Evolutionary conservation across 2,797 vertebrate genomes (phyloP).

Genomic region (Anguilla anguilla): DNA sequence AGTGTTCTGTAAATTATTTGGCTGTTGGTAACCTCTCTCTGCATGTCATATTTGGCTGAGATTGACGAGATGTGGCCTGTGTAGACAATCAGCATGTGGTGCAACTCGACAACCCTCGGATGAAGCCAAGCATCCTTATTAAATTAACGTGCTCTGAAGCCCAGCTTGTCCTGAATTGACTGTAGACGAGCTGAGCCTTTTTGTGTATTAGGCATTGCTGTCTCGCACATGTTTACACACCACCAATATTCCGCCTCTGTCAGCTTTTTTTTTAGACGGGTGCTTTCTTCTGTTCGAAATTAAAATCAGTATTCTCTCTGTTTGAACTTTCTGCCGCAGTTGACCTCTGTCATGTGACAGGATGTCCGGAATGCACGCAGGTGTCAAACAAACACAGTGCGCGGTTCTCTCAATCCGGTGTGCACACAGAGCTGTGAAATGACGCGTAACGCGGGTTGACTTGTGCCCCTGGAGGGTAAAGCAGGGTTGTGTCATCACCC

Average conservation of each 20-base stretch:
- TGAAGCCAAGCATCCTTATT: conserved; percentile 14
- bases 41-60: not conserved
- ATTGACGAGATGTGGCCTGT: not conserved
- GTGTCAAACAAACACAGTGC: not conserved
- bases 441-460: not conserved
- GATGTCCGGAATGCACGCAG: not conserved
- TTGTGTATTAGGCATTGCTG: conserved; percentile 1
- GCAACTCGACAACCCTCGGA: conserved; percentile 30
- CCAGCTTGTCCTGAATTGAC: conserved; percentile 15
- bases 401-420: conserved; percentile 16
- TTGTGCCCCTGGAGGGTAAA: conserved; percentile 13
- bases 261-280: conserved; percentile 35
- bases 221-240: conserved; percentile 31
- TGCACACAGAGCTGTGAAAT: conserved; percentile 31
- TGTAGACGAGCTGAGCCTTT: not conserved
- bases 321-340: not conserved
- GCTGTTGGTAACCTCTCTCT: not conserved
- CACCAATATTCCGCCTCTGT: conserved; percentile 38
- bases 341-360: not conserved
- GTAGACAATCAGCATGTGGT: not conserved
- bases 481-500: conserved; percentile 8
- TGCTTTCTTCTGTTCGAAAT: conserved; percentile 32
- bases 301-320: conserved; percentile 14
- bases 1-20: not conserved
- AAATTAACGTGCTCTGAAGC: conserved; percentile 5